phyloP scores from a whole-genome alignment of 2,888 invertebrate genomes.

The Phragmatobia fuliginosa region DNA sequence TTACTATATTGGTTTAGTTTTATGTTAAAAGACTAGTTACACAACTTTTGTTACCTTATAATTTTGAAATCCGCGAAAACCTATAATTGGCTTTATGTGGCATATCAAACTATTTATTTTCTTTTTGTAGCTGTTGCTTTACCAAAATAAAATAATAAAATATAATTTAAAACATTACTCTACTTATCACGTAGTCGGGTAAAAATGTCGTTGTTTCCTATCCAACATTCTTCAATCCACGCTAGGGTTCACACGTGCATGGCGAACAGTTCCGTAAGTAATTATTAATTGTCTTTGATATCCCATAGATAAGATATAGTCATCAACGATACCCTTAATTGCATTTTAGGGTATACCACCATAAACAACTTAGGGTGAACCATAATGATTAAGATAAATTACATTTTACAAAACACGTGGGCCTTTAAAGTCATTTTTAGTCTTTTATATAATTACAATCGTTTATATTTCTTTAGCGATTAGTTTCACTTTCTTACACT shows the following conservation, averaged over 20 bases:
- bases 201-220: constrained; percentile 22
- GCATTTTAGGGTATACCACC: constrained; percentile 48
- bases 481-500: neutral
- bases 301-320: constrained; percentile 54
- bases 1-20: too few relatives aligned
- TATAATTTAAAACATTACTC: neutral
- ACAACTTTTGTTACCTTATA: too few relatives aligned
- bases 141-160: too few relatives aligned
- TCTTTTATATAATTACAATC: constrained; percentile 19
- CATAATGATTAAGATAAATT: constrained; percentile 42
- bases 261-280: constrained; percentile 44
- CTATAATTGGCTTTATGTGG: too few relatives aligned
- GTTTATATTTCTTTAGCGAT: constrained; percentile 9
- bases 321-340: constrained; percentile 55
- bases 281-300: constrained; percentile 56
- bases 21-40: too few relatives aligned
- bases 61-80: too few relatives aligned
- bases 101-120: too few relatives aligned
- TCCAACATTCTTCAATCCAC: constrained; percentile 33
- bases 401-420: constrained; percentile 29
- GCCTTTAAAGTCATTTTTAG: constrained; percentile 27
- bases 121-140: too few relatives aligned
- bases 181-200: too few relatives aligned
- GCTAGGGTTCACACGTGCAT: constrained; percentile 44
- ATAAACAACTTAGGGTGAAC: constrained; percentile 31